These are phyloP conservation scores for Drosophila pruinosa DNA, from an alignment of 1,140 invertebrate species.

Conservation along the genomic window DNA sequence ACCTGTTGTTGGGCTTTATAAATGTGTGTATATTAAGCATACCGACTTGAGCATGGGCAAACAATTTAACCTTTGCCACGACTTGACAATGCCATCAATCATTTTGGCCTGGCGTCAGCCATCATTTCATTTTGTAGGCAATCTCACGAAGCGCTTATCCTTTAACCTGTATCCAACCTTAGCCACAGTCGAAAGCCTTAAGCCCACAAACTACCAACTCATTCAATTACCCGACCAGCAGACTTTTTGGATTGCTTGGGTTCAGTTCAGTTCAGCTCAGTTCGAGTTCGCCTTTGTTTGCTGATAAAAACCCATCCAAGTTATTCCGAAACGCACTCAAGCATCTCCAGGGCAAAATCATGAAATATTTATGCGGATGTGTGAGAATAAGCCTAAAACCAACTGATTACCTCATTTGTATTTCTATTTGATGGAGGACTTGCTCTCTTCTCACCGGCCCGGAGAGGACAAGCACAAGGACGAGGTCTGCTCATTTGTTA, in stretches of 20 bases:
- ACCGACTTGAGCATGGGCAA: constrained; percentile 31
- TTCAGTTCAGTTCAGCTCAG: neutral
- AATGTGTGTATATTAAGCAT: constrained; percentile 44
- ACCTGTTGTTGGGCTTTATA: constrained; percentile 59
- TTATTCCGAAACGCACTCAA: constrained; percentile 38
- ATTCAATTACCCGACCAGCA: constrained; percentile 21
- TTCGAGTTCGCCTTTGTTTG: constrained; percentile 17
- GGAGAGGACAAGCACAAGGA: no score
- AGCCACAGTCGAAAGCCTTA: neutral
- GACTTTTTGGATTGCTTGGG: neutral
- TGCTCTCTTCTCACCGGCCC: neutral
- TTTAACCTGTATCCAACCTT: constrained; percentile 9
- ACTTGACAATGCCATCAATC: constrained; percentile 50
- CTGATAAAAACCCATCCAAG: constrained; percentile 35
- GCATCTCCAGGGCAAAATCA: constrained; percentile 51
- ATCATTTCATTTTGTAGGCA: constrained; percentile 64
- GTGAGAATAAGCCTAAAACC: constrained; percentile 28
- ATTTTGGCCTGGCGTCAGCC: constrained; percentile 23
- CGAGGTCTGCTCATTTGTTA: constrained; percentile 71
- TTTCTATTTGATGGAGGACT: constrained; percentile 24
- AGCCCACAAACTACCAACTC: constrained; percentile 22
- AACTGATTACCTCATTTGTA: constrained; percentile 72
- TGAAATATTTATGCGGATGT: constrained; percentile 75
- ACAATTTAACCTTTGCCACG: constrained; percentile 60
- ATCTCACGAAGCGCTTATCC: constrained; percentile 33